Conservation (phyloP, 2,113 vertebrate species). For the Cryptomyrus ogoouensis region DNA sequence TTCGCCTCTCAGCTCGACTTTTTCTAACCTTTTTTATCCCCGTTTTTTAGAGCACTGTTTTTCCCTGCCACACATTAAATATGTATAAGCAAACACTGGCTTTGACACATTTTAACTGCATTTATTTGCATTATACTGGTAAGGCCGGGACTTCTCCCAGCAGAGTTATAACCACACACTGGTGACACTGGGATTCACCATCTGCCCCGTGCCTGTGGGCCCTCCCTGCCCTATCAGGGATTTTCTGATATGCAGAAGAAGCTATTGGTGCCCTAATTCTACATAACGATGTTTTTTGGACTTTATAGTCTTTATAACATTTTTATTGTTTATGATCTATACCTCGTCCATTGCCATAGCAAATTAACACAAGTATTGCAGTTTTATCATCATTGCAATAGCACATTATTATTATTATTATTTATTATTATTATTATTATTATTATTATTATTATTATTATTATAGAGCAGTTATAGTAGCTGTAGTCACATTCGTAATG, state of each 20-base stretch:
- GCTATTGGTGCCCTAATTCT: not conserved
- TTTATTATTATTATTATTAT: not conserved
- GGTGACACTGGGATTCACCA: constrained; percentile 45
- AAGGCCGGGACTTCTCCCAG: constrained; percentile 61
- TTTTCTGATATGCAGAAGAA: not conserved
- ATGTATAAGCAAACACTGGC: constrained; percentile 63
- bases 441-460: constrained; percentile 1
- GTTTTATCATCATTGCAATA: not conserved
- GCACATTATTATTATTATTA: not conserved
- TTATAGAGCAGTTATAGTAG: not conserved
- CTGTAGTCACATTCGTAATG: constrained; percentile 32
- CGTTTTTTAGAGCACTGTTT: constrained; percentile 60
- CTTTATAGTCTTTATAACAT: not conserved
- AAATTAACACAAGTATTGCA: not conserved
- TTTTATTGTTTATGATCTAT: not conserved
- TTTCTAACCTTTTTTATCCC: constrained; percentile 37
- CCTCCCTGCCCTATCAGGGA: not conserved
- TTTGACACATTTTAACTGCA: constrained; percentile 68
- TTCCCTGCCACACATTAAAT: constrained; percentile 68
- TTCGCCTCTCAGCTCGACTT: constrained; percentile 86
- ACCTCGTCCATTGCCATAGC: not conserved
- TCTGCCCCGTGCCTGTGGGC: not conserved
- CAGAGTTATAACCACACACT: constrained; percentile 54
- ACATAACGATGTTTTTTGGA: not conserved
- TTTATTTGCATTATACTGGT: constrained; percentile 65